phyloP scores from a whole-genome alignment of 2,797 vertebrate genomes.

The Denticeps clupeoides region DNA sequence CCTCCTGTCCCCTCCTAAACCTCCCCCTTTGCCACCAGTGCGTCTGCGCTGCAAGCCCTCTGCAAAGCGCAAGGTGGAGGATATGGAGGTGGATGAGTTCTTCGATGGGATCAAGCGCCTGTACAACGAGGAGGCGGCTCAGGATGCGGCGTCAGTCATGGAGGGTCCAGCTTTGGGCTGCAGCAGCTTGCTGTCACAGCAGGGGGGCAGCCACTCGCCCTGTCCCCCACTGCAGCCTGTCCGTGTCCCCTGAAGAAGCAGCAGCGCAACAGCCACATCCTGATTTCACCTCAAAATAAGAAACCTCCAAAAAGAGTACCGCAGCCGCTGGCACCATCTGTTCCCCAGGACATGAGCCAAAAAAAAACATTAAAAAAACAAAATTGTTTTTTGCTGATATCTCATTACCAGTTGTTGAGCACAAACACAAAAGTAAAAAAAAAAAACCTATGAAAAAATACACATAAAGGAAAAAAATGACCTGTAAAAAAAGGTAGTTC shows the following conservation, averaged over 20 bases:
- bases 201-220: slow-evolving; percentile 68
- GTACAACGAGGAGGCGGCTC: slow-evolving; percentile 79
- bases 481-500: slow-evolving; percentile 51
- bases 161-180: slow-evolving; percentile 51
- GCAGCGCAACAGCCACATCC: slow-evolving; percentile 8
- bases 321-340: slow-evolving; percentile 2
- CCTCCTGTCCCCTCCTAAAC: slow-evolving; percentile 34
- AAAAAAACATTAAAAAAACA: slow-evolving; percentile 31
- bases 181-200: slow-evolving; percentile 50
- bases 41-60: slow-evolving; percentile 67
- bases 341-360: slow-evolving; percentile 40
- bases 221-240: slow-evolving; percentile 85
- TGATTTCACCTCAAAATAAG: too few species aligned
- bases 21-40: slow-evolving; percentile 48
- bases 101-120: slow-evolving; percentile 91
- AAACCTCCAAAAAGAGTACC: slow-evolving; percentile 10
- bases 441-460: slow-evolving; percentile 50
- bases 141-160: slow-evolving; percentile 51
- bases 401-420: slow-evolving; percentile 59
- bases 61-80: slow-evolving; percentile 89
- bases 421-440: slow-evolving; percentile 56
- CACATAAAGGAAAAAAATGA: slow-evolving; percentile 35
- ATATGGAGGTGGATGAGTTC: slow-evolving; percentile 96
- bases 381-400: slow-evolving; percentile 44
- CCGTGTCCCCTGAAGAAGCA: slow-evolving; percentile 70